phyloP scores from a whole-genome alignment of 2,888 invertebrate species.

The Yponomeuta evonymella region DNA sequence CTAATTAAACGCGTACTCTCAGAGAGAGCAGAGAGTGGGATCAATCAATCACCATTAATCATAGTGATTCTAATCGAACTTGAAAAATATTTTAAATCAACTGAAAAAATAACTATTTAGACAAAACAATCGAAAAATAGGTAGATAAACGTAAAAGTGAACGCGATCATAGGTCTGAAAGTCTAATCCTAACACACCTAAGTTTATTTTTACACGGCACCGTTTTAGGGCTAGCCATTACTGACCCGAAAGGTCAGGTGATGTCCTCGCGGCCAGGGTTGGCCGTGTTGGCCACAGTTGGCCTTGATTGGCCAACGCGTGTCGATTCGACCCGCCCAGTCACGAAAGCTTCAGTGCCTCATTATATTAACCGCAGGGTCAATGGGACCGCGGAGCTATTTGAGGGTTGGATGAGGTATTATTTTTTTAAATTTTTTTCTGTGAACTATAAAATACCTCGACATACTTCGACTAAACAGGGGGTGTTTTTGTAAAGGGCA shows the following conservation, averaged over 20 bases:
- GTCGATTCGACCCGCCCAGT: conserved; percentile 19
- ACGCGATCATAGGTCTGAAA: not conserved
- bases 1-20: no score
- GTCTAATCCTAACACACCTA: conserved; percentile 1
- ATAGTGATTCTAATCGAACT: no score
- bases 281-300: conserved; percentile 15
- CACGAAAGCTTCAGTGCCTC: conserved; percentile 26
- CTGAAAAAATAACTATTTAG: no score
- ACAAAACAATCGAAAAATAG: no score
- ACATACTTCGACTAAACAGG: no score
- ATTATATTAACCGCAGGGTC: conserved; percentile 27
- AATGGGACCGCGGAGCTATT: conserved; percentile 11
- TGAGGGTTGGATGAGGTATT: not conserved
- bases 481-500: no score
- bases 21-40: no score
- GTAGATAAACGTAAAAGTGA: no score
- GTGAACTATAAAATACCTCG: not conserved
- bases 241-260: conserved; percentile 20
- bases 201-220: conserved; percentile 1
- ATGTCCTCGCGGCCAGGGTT: conserved; percentile 16
- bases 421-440: not conserved
- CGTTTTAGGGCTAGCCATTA: conserved; percentile 11
- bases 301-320: conserved; percentile 20
- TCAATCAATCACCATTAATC: no score
- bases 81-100: no score